phyloP scores from a whole-genome alignment of 2,888 invertebrate genomes.

The Dascillus cervinus region DNA sequence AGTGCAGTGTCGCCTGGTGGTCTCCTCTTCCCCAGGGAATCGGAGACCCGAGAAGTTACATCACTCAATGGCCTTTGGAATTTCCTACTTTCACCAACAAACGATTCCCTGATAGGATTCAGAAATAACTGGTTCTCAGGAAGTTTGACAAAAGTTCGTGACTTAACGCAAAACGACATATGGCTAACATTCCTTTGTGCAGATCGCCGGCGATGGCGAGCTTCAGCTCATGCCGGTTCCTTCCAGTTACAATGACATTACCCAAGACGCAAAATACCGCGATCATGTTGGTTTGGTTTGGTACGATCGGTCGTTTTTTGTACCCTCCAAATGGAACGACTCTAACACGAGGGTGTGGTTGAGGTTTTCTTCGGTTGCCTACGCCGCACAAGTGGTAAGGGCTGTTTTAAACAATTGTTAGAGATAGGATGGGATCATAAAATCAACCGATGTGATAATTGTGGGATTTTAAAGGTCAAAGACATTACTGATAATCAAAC shows the following conservation, averaged over 20 bases:
- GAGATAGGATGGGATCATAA: no score
- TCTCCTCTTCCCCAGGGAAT: slow-evolving; percentile 68
- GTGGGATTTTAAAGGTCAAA: no score
- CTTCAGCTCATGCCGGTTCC: slow-evolving; percentile 88
- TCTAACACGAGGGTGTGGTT: slow-evolving; percentile 71
- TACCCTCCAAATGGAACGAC: slow-evolving; percentile 64
- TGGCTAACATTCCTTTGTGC: no score
- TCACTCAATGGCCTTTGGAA: slow-evolving; percentile 88
- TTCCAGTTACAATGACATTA: slow-evolving; percentile 91
- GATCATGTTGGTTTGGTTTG: slow-evolving; percentile 95
- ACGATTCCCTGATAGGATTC: slow-evolving; percentile 66
- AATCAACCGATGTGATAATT: no score
- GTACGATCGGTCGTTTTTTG: slow-evolving; percentile 86
- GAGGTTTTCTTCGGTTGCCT: slow-evolving; percentile 88
- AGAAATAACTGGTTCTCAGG: slow-evolving; percentile 67
- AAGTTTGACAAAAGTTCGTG: slow-evolving; percentile 62
- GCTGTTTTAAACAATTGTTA: no score
- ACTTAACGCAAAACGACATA: no score
- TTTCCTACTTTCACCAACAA: slow-evolving; percentile 67
- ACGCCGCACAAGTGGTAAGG: slow-evolving; percentile 80
- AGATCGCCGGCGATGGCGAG: slow-evolving; percentile 1
- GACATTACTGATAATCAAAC: no score
- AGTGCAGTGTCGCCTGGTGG: slow-evolving; percentile 33
- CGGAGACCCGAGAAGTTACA: slow-evolving; percentile 72
- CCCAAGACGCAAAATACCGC: slow-evolving; percentile 65